Percentiles rank a stretch among this genome's conserved stretches.
Conservation (phyloP, 2,797 vertebrate species). For the Odontamblyopus rebecca region DNA sequence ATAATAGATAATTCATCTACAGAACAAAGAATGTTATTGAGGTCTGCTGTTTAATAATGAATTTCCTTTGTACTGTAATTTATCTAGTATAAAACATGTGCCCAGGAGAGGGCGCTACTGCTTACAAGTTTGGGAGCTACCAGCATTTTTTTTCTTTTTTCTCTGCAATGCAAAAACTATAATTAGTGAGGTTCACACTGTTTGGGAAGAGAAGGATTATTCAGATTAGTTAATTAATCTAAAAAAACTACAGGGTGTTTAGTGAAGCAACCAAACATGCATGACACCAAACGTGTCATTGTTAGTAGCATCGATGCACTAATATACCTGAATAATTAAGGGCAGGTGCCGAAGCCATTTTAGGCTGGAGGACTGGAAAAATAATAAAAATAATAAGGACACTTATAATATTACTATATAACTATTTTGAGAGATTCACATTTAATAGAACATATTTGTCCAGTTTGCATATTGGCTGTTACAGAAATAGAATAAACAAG, state of each 20-base stretch:
- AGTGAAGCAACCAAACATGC: constrained; percentile 7
- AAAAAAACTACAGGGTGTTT: background rate
- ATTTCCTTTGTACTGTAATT: background rate
- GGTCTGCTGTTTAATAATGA: background rate
- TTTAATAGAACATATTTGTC: background rate
- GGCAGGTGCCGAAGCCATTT: constrained; percentile 89
- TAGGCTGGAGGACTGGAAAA: constrained; percentile 90
- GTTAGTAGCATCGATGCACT: constrained; percentile 37
- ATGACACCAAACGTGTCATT: constrained; percentile 7
- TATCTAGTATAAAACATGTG: background rate
- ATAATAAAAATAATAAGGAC: constrained; percentile 49
- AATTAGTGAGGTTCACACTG: constrained; percentile 10
- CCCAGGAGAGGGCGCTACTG: constrained; percentile 63
- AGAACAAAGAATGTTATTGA: background rate
- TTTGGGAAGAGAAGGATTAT: constrained; percentile 8
- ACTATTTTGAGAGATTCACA: constrained; percentile 27
- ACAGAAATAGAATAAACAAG: background rate
- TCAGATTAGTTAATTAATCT: background rate
- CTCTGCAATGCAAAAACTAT: constrained; percentile 13
- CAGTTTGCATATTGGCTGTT: background rate
- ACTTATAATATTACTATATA: background rate
- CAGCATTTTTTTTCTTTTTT: constrained; percentile 6
- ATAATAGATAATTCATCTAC: background rate
- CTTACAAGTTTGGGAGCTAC: constrained; percentile 6
- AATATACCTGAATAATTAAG: constrained; percentile 91